These are phyloP conservation scores for Drosophila nigrodunni DNA, from an alignment of 1,140 invertebrate genomes.

Conservation along the genomic window DNA sequence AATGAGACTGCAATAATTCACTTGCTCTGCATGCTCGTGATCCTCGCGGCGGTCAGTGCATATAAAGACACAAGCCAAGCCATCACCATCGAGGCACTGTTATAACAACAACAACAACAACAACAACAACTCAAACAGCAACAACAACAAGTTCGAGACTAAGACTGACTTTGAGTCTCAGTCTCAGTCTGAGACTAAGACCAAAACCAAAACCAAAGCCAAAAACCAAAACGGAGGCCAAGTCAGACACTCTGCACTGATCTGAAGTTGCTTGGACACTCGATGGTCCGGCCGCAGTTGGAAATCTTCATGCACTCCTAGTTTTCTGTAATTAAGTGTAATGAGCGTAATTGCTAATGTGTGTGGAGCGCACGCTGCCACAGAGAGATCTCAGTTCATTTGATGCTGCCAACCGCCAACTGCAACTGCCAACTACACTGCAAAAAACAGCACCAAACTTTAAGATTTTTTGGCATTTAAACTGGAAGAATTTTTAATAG, in stretches of 20 bases:
- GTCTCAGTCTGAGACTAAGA: conserved; percentile 5
- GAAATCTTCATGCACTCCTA: conserved; percentile 84
- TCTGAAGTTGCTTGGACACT: conserved; percentile 39
- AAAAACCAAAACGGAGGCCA: conserved; percentile 28
- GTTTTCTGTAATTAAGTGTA: conserved; percentile 84
- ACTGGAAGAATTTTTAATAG: too few species aligned
- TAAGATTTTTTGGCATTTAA: too few species aligned
- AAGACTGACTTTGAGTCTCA: conserved; percentile 29
- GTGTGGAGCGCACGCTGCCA: conserved; percentile 68
- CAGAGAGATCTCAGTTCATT: conserved; percentile 35
- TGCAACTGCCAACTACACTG: not conserved
- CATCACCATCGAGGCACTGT: conserved; percentile 31
- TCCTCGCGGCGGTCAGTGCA: conserved; percentile 54
- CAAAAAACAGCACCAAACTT: too few species aligned
- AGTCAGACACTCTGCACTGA: not conserved
- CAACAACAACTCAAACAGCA: conserved; percentile 18
- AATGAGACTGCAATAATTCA: conserved; percentile 85
- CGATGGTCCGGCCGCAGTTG: conserved; percentile 62
- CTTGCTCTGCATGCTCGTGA: conserved; percentile 80
- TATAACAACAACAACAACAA: conserved; percentile 51
- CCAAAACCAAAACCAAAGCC: conserved; percentile 31
- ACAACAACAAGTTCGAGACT: conserved; percentile 4
- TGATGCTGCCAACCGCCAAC: conserved; percentile 1
- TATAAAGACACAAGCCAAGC: conserved; percentile 61
- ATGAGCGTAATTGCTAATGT: conserved; percentile 85